Base-by-base conservation (phyloP, 1,140 invertebrate species). In the Papilio glaucus region DNA sequence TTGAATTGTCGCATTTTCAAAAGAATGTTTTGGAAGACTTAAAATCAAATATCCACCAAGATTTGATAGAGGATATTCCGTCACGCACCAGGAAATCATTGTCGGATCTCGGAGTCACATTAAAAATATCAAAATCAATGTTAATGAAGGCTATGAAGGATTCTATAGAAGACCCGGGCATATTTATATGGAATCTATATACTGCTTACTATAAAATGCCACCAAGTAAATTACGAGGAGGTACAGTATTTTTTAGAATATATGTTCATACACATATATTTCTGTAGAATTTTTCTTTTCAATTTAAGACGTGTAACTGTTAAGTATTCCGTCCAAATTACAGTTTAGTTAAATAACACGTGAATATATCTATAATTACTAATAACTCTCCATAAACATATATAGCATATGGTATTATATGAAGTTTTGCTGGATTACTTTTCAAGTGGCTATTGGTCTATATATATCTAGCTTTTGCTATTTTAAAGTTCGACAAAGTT, bases 111-210 rank as follows among this genome's bases (percentile, higher is more conserved):
- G 90, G 90, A 1, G n/a, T 92, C 13, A 90, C 85, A 12, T 78
- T 85, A 33, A 83, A 77, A 62, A 80, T 90, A 65, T 76, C 81
- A 7, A 89, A 76, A 68, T 38, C 72, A 13, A 63, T 84, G 38
- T 71, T 92, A 26, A 85, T 92, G 84, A 72, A 84, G 8, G 82
- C 85, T 15, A 89, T 92, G 88, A 75, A 68, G 15, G 78, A 84
- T 15, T 85, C 82, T 7, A 67, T 85, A 41, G 76, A 85, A 57
- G 89, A 91, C 65, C 80, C 88, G 6, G 89, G 88, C 8, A 77
- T 91, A 2, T 91, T 91, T 77, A 85, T 91, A 62, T 90, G 89
- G 88, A 86, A 85, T 75, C 77, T 91, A 8, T 90, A 89, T 68
- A 80, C 82, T 13, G 80, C 76, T 13, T 77, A 81, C 71, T 91